A percentile compares a stretch with the other conserved stretches of the same genome.
Evolutionary conservation across 2,888 invertebrate species (phyloP).

Genomic region (Panzeria rudis): DNA sequence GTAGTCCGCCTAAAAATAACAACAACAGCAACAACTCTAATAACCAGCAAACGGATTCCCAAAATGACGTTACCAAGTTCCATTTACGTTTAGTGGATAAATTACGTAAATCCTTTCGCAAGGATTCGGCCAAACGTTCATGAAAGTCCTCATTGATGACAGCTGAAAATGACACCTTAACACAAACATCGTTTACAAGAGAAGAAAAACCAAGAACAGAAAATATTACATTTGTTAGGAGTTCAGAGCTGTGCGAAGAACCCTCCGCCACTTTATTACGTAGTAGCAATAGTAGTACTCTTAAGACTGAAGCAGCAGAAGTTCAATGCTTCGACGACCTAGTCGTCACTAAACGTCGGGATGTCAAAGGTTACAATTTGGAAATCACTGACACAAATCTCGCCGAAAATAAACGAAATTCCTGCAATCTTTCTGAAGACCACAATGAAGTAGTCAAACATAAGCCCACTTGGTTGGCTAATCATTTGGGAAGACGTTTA

Average conservation of each 20-base stretch:
- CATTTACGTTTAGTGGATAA: conserved; percentile 89
- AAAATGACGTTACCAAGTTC: conserved; percentile 88
- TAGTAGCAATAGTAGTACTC: conserved; percentile 44
- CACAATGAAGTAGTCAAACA: conserved; percentile 16
- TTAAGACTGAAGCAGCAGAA: conserved; percentile 55
- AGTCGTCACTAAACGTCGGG: conserved; percentile 50
- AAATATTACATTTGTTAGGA: conserved; percentile 70
- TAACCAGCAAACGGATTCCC: conserved; percentile 82
- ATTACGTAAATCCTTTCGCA: conserved; percentile 87
- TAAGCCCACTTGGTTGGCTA: conserved; percentile 51
- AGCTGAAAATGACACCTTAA: conserved; percentile 67
- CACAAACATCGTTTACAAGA: conserved; percentile 72
- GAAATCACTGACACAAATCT: conserved; percentile 30
- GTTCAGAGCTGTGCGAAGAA: conserved; percentile 40
- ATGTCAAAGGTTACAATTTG: conserved; percentile 56
- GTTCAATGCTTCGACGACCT: conserved; percentile 37
- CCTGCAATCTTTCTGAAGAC: conserved; percentile 20
- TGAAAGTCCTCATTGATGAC: conserved; percentile 76
- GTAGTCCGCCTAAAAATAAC: conserved; percentile 83
- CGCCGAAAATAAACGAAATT: conserved; percentile 42
- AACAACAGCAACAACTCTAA: conserved; percentile 66
- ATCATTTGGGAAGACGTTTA: conserved; percentile 77
- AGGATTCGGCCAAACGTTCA: conserved; percentile 82
- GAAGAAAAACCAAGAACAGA: conserved; percentile 70
- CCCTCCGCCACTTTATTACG: conserved; percentile 18